Evolutionary conservation across 2,113 vertebrate genomes (phyloP).

Genomic region (Uria aalge): DNA sequence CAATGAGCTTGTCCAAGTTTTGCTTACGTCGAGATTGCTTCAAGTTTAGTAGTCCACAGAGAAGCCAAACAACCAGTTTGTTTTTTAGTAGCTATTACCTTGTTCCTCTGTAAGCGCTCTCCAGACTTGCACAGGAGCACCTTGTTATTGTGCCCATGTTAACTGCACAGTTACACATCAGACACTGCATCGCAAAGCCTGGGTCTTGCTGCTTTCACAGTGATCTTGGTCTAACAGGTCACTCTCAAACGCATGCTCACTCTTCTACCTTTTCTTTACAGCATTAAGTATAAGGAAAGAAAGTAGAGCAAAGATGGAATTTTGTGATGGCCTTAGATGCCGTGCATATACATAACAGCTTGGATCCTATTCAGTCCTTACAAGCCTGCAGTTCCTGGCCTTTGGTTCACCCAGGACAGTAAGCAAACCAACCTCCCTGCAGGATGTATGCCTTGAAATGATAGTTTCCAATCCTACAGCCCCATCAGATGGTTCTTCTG

Average conservation of each 20-base stretch:
- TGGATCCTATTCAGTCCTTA: background rate
- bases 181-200: background rate
- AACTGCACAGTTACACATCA: background rate
- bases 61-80: background rate
- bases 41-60: background rate
- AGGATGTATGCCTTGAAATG: background rate
- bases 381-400: background rate
- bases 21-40: background rate
- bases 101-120: background rate
- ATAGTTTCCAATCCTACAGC: background rate
- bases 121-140: background rate
- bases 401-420: background rate
- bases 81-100: background rate
- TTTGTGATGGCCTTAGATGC: background rate
- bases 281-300: background rate
- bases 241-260: background rate
- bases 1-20: background rate
- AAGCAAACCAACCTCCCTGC: background rate
- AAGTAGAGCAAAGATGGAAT: background rate
- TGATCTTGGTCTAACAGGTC: background rate
- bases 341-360: background rate
- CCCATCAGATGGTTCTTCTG: background rate
- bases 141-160: background rate
- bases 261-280: background rate
- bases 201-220: background rate